Evolutionary conservation across 1,140 invertebrate species (phyloP), one percentile per base, ranked within the genome.

Genomic region (Drosophila kanapiae): DNA sequence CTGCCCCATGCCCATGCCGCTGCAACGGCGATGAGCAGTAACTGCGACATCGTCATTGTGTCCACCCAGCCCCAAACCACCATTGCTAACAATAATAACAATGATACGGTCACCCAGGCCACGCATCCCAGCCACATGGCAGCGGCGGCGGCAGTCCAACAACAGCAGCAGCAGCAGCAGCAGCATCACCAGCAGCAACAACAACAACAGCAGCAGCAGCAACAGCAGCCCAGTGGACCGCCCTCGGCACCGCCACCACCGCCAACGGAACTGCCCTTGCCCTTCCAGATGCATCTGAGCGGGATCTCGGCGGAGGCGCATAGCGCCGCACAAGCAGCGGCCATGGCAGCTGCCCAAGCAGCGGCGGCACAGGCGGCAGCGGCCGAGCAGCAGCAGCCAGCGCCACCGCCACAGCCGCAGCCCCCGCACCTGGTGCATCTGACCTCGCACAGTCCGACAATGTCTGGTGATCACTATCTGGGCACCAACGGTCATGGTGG

Each of bases 21-120:
- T 58, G 83, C 91, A 48, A 90, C 91, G 64, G 78, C 91, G 51
- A 92, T 92, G 91, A 85, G 82, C 74, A 92, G 82, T 58, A 92
- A 92, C 80, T 92, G 91, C 72, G 91, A 92, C 68, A 92, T 92
- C 70, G 91, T 92, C 48, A 92, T 92, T 77, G 91, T 92, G 72
- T 70, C 91, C 67, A 77, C 91, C 18, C 88, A 92, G 71, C 83
- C 91, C 45, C 91, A 92, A 67, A 82, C 75, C 11, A 92, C 85
- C 27, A 80, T 64, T 54, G 88, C 88, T 47, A 92, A 85, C 61
- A 92, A 85, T 47, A 91, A 91, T 53, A 91, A 90, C 78, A 92
- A 85, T 76, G 87, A 91, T 68, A 91, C 86, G 54, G 85, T 90
- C 43, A 90, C 85, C 62, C 85, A 88, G 78, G 78, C 84, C 11